Evolutionary conservation across 2,113 vertebrate species (phyloP).

Genomic region (Oxyruncus cristatus): DNA sequence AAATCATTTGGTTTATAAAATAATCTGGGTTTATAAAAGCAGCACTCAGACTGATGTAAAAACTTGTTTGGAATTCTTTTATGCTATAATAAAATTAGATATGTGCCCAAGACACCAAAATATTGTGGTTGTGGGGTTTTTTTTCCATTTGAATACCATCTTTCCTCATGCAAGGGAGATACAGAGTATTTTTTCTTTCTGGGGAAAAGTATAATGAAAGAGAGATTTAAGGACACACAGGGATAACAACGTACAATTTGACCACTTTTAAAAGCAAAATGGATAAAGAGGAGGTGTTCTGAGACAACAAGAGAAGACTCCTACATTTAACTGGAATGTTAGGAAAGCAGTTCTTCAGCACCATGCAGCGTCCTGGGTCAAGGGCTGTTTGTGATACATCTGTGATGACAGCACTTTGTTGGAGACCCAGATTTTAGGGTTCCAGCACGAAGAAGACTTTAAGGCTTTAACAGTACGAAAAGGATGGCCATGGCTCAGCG

Average conservation of each 20-base stretch:
- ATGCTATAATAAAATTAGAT: background rate
- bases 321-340: background rate
- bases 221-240: background rate
- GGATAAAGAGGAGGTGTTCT: background rate
- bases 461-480: slow-evolving; percentile 23
- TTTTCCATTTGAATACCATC: background rate
- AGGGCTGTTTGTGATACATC: slow-evolving; percentile 59
- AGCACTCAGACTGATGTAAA: background rate
- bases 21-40: background rate
- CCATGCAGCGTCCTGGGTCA: slow-evolving; percentile 53
- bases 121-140: fast-evolving
- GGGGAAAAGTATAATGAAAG: background rate
- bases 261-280: background rate
- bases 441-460: slow-evolving; percentile 62
- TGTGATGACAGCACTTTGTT: slow-evolving; percentile 63
- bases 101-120: background rate
- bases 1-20: background rate
- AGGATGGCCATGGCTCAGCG: background rate
- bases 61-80: background rate
- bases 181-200: background rate
- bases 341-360: slow-evolving; percentile 60
- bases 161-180: background rate
- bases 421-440: slow-evolving; percentile 42
- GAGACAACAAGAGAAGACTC: background rate
- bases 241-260: background rate